Evolutionary conservation across 2,888 invertebrate genomes (phyloP), one percentile per base, ranked within the genome.

Genomic region (Chalcosyrphus nemorum): DNA sequence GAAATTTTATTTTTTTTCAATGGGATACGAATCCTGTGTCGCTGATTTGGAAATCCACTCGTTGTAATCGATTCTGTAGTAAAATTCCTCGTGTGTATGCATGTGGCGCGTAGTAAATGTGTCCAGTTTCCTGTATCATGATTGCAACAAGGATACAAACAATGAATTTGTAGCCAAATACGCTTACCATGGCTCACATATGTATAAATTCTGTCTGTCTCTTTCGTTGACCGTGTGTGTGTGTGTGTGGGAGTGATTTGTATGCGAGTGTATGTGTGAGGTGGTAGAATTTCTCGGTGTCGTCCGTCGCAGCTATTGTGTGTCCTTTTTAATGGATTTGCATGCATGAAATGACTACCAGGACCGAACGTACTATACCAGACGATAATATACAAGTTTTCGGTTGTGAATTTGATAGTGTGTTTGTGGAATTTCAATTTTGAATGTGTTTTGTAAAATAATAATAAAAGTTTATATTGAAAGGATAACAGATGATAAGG

Each of bases 41-140:
- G 68, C 38, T 61, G 61, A 70, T 57, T 70, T 78, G 38, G 45
- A 21, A 70, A 65, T 70, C 45, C 63, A 70, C 63, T 75, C 80
- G 70, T 56, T 63, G 70, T 57, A 80, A 82, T 82, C 82, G 82
- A 78, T 82, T 74, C 72, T 82, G 52, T 84, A 84, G 80, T 78
- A 84, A 84, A 84, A 78, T 65, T 54, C 43, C 41, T 38, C 35
- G 2, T 38, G 56, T 7, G 21, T 2, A 24, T 59, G 56, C 27
- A n/a, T 59, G 41, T 56, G 11, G 61, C 45, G 61, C 35, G 74
- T 84, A 84, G 84, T 84, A 80, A 84, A 84, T 74, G 45, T 80
- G 80, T 70, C 74, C 80, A 70, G 70, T 59, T n/a, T 68, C 54
- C 47, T 63, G 59, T 29, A 61, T 61, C 45, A 35, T 50, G 45